Evolutionary conservation across 2,888 invertebrate genomes (phyloP).

Genomic region (Polydrusus cervinus): DNA sequence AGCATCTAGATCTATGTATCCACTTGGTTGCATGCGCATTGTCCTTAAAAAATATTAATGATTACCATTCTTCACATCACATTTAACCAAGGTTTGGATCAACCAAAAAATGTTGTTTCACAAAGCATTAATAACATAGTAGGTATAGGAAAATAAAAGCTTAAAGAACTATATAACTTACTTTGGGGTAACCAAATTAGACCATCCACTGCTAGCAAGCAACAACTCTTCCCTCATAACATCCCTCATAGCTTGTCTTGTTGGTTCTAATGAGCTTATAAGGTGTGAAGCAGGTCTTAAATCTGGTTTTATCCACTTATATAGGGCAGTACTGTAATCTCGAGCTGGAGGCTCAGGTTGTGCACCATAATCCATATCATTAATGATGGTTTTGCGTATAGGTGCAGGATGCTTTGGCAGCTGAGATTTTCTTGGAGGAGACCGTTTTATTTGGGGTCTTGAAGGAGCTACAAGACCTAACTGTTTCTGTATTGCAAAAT

Average conservation of each 20-base stretch:
- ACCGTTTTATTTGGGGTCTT: slow-evolving; percentile 40
- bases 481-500: slow-evolving; percentile 68
- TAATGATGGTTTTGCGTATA: slow-evolving; percentile 65
- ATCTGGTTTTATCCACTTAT: slow-evolving; percentile 64
- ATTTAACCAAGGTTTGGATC: no score
- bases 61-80: no score
- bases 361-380: slow-evolving; percentile 60
- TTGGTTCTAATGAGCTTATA: slow-evolving; percentile 61
- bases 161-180: slow-evolving; percentile 48
- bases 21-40: slow-evolving; percentile 51
- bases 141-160: no score
- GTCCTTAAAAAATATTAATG: slow-evolving; percentile 32
- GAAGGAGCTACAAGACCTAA: slow-evolving; percentile 43
- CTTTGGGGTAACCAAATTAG: slow-evolving; percentile 59
- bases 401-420: slow-evolving; percentile 52
- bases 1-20: slow-evolving; percentile 67
- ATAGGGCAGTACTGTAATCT: slow-evolving; percentile 58
- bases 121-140: no score
- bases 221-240: slow-evolving; percentile 59
- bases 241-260: slow-evolving; percentile 60
- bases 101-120: no score
- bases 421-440: slow-evolving; percentile 55
- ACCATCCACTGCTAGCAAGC: slow-evolving; percentile 58
- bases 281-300: slow-evolving; percentile 61
- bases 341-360: slow-evolving; percentile 51